These are phyloP conservation scores for Pyrrhosoma nymphula DNA, from an alignment of 2,888 invertebrate species.

Conservation along the genomic window DNA sequence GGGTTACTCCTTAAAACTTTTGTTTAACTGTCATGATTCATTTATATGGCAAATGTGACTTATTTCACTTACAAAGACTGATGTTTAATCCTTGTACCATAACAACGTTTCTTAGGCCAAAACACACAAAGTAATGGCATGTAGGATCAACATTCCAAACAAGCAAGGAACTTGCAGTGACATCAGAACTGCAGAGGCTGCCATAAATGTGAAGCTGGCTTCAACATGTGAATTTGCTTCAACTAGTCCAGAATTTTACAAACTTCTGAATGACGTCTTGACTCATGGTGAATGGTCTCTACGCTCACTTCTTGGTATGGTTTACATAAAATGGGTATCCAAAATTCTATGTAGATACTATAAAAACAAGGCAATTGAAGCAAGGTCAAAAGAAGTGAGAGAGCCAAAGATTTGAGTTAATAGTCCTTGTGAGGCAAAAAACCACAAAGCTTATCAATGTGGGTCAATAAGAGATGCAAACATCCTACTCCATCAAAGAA, in stretches of 20 bases:
- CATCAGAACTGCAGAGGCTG: constrained; percentile 58
- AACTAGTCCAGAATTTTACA: constrained; percentile 53
- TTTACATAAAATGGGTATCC: constrained; percentile 43
- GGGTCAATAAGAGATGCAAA: constrained; percentile 34
- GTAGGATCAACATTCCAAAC: constrained; percentile 65
- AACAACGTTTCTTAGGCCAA: constrained; percentile 64
- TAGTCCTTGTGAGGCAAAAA: constrained; percentile 60
- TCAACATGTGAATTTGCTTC: constrained; percentile 30
- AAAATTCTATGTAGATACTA: constrained; percentile 51
- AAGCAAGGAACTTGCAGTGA: constrained; percentile 65
- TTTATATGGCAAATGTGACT: constrained; percentile 47
- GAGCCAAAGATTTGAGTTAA: constrained; percentile 53
- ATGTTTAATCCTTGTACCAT: constrained; percentile 53
- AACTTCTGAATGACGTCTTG: constrained; percentile 42
- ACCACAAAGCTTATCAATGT: constrained; percentile 26
- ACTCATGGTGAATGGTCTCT: constrained; percentile 49
- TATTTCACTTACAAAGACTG: constrained; percentile 49
- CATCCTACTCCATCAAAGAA: constrained; percentile 46
- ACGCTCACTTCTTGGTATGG: constrained; percentile 48
- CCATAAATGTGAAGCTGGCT: constrained; percentile 50
- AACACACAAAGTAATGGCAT: constrained; percentile 66
- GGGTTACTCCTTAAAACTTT: constrained; percentile 43
- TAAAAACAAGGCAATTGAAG: constrained; percentile 56
- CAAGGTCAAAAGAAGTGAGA: constrained; percentile 48
- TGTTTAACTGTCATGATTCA: constrained; percentile 53